Evolutionary conservation across 1,140 invertebrate species (phyloP).

Genomic region (Pararge aegeria): DNA sequence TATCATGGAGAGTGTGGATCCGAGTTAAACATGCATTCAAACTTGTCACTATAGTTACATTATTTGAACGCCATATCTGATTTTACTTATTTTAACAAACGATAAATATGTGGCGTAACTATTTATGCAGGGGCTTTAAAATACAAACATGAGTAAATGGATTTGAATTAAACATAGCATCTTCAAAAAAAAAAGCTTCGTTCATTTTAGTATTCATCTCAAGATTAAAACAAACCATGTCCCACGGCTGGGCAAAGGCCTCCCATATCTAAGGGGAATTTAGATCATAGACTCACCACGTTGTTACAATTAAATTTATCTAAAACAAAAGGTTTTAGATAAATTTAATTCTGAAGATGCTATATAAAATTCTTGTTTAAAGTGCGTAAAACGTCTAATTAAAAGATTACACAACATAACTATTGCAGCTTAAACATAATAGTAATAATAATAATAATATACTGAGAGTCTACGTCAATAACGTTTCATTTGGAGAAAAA

Average conservation of each 20-base stretch:
- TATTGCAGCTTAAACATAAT: neutral
- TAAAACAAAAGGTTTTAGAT: neutral
- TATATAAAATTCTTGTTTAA: neutral
- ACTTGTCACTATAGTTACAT: slow-evolving; percentile 4
- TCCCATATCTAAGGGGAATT: too few relatives aligned
- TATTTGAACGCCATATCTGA: neutral
- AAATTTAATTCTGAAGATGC: neutral
- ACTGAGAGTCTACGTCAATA: neutral
- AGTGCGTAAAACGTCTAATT: neutral
- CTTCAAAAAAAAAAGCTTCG: neutral
- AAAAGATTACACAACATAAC: neutral
- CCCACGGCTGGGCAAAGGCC: too few relatives aligned
- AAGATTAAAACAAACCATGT: too few relatives aligned
- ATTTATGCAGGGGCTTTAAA: too few relatives aligned
- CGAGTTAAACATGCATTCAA: slow-evolving; percentile 10
- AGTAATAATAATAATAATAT: neutral
- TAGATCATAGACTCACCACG: too few relatives aligned
- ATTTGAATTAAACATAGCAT: too few relatives aligned
- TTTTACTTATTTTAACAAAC: neutral
- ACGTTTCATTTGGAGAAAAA: neutral
- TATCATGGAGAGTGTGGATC: too few relatives aligned
- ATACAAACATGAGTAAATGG: too few relatives aligned
- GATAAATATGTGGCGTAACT: too few relatives aligned
- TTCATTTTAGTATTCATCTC: too few relatives aligned
- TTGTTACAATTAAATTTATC: too few relatives aligned